Evolutionary conservation across 2,113 vertebrate genomes (phyloP).

Genomic region (Aegypius monachus): DNA sequence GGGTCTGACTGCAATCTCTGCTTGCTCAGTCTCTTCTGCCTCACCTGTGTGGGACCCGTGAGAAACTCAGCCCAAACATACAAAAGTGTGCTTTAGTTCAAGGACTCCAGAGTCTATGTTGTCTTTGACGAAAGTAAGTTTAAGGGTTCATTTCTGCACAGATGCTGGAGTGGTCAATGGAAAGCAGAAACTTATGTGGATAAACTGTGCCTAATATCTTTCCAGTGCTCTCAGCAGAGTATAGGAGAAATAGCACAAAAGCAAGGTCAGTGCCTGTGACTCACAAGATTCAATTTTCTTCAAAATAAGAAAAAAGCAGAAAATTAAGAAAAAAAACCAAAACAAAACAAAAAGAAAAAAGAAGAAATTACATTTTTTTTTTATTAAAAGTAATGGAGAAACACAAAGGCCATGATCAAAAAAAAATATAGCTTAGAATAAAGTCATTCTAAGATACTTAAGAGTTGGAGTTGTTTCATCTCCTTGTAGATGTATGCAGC

Average conservation of each 20-base stretch:
- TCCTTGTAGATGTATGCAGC: background rate
- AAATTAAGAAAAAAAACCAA: fast-evolving
- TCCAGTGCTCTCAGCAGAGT: background rate
- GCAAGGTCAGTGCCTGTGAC: background rate
- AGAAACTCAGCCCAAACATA: background rate
- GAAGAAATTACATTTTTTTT: background rate
- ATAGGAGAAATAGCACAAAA: background rate
- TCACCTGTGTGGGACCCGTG: background rate
- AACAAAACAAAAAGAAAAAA: background rate
- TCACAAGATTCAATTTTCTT: background rate
- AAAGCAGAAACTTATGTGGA: background rate
- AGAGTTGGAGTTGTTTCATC: background rate
- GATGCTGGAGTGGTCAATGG: background rate
- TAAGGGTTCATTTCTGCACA: background rate
- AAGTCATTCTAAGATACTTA: background rate
- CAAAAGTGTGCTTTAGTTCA: background rate
- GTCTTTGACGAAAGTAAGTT: background rate
- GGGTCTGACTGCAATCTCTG: background rate
- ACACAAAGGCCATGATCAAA: background rate
- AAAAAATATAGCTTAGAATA: background rate
- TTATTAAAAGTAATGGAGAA: background rate
- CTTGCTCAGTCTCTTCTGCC: background rate
- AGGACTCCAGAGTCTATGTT: background rate
- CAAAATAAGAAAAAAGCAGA: background rate
- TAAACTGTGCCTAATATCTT: background rate